Base-by-base conservation (phyloP, 2,113 vertebrate species). In the Megalops atlanticus region DNA sequence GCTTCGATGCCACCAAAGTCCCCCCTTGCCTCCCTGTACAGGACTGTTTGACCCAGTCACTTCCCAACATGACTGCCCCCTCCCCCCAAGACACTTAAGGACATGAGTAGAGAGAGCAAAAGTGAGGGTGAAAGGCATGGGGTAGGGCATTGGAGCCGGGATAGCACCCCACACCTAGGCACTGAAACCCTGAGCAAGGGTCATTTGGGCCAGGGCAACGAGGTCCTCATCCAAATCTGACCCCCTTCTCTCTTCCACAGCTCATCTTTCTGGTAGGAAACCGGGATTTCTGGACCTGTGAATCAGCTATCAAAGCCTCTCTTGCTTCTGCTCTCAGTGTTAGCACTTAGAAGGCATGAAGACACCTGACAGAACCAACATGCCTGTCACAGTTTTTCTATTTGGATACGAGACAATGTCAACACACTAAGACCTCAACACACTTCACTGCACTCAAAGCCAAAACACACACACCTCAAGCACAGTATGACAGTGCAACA, bases 161-260 rank as follows among this genome's bases (percentile, higher is more conserved):
- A n/a, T n/a, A n/a, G n/a, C n/a, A n/a, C n/a, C n/a, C n/a, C n/a
- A n/a, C n/a, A n/a, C n/a, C n/a, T n/a, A n/a, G n/a, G n/a, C n/a
- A n/a, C n/a, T n/a, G n/a, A n/a, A n/a, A n/a, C n/a, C n/a, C n/a
- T n/a, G n/a, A n/a, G n/a, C n/a, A n/a, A n/a, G n/a, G n/a, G n/a
- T n/a, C n/a, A n/a, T n/a, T n/a, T n/a, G n/a, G n/a, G n/a, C n/a
- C n/a, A n/a, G n/a, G n/a, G n/a, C n/a, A n/a, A n/a, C n/a, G n/a
- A n/a, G n/a, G n/a, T n/a, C n/a, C n/a, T n/a, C n/a, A n/a, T n/a
- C n/a, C n/a, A n/a, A n/a, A n/a, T n/a, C n/a, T n/a, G n/a, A n/a
- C n/a, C n/a, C n/a, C n/a, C n/a, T n/a, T n/a, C 93, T 0, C 95
- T 90, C 0, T 85, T 82, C 95, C 95, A 95, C 31, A 96, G 43